Evolutionary conservation across 2,888 invertebrate species (phyloP).

Genomic region (Pharmacophagus antenor): DNA sequence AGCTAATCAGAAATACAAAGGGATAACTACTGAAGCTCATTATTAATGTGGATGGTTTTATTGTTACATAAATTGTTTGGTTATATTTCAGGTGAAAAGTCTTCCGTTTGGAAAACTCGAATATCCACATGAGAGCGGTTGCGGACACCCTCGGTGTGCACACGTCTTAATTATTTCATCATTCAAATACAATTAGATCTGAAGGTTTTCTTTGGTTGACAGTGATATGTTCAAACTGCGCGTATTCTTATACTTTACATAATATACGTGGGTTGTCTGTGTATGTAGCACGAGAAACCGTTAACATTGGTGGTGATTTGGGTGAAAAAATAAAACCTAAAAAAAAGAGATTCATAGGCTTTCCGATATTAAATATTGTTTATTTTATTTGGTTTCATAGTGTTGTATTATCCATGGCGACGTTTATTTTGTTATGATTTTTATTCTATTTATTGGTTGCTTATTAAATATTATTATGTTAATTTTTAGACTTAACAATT

Average conservation of each 20-base stretch:
- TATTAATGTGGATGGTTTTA: no score
- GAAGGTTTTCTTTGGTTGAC: slow-evolving; percentile 58
- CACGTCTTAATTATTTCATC: slow-evolving; percentile 50
- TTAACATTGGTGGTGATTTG: slow-evolving; percentile 20
- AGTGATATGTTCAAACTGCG: slow-evolving; percentile 30
- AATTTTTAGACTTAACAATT: background rate
- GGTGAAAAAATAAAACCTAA: background rate
- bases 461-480: background rate
- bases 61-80: no score
- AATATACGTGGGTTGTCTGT: background rate
- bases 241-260: background rate
- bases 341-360: background rate
- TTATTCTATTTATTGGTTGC: background rate
- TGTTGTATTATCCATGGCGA: background rate
- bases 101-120: slow-evolving; percentile 76
- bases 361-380: background rate
- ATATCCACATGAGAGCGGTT: slow-evolving; percentile 73
- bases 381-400: background rate
- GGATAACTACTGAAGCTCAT: no score
- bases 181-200: slow-evolving; percentile 63
- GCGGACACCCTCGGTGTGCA: slow-evolving; percentile 40
- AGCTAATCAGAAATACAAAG: no score
- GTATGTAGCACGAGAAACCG: slow-evolving; percentile 6
- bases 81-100: slow-evolving; percentile 67
- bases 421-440: background rate